Evolutionary conservation across 2,888 invertebrate species (phyloP).

Genomic region (Drosophila helvetica): DNA sequence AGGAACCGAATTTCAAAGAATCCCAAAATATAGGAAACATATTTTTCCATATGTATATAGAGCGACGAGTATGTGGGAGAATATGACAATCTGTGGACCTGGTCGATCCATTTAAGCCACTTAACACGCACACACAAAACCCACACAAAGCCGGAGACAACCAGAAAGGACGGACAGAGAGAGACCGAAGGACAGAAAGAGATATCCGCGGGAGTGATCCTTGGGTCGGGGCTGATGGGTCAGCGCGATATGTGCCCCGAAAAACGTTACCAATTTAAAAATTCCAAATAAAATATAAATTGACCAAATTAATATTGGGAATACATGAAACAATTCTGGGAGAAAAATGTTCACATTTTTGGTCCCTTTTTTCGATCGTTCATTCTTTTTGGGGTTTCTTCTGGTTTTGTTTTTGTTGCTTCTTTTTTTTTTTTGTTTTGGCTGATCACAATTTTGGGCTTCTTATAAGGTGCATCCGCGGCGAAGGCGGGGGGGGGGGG

Average conservation of each 20-base stretch:
- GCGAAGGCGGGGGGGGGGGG: too few relatives aligned
- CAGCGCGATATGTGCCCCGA: conserved; percentile 67
- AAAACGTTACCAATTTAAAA: conserved; percentile 83
- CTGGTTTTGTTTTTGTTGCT: too few relatives aligned
- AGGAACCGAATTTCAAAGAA: conserved; percentile 13
- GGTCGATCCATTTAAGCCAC: conserved; percentile 72
- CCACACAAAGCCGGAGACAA: neutral
- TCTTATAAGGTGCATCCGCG: conserved; percentile 41
- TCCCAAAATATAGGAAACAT: conserved; percentile 3
- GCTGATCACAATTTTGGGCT: conserved; percentile 38
- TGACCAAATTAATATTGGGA: conserved; percentile 84
- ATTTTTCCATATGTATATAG: conserved; percentile 16
- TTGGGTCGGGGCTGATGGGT: conserved; percentile 58
- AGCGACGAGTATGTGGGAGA: conserved; percentile 27
- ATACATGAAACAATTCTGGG: conserved; percentile 83
- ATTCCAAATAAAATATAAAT: conserved; percentile 84
- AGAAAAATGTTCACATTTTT: conserved; percentile 81
- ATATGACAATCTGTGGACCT: conserved; percentile 61
- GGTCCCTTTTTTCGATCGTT: neutral
- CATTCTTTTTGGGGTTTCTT: neutral
- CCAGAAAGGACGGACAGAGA: neutral
- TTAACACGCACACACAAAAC: conserved; percentile 58
- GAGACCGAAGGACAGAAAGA: neutral
- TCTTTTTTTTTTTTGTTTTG: neutral
- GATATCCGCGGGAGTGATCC: conserved; percentile 42